Evolutionary conservation across 2,797 vertebrate genomes (phyloP).

Genomic region (Gymnocypris eckloni): DNA sequence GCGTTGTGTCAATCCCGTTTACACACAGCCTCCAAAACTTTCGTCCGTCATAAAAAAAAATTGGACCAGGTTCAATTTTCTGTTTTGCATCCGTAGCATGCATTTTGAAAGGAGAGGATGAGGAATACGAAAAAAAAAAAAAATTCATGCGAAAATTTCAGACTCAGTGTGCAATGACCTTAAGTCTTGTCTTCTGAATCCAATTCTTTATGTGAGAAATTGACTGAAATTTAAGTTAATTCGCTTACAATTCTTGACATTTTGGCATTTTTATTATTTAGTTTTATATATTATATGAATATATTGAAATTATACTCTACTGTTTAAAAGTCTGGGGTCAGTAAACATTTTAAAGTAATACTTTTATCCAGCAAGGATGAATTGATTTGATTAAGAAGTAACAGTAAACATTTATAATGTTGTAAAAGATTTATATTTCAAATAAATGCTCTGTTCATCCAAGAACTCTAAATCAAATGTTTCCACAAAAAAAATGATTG

Average conservation of each 20-base stretch:
- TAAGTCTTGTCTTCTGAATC: background rate
- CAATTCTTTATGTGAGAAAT: background rate
- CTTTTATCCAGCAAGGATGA: background rate
- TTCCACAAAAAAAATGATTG: no score
- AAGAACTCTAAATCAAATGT: no score
- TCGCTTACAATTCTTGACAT: background rate
- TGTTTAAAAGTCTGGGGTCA: background rate
- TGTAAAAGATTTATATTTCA: background rate
- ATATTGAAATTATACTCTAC: background rate
- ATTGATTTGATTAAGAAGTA: background rate
- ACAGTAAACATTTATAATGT: background rate
- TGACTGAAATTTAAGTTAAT: background rate
- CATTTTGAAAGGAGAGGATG: no score
- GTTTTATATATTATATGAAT: background rate
- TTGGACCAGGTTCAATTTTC: no score
- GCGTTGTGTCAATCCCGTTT: no score
- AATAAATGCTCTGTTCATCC: background rate
- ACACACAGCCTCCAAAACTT: no score
- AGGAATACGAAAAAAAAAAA: no score
- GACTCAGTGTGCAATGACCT: no score
- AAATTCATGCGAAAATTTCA: no score
- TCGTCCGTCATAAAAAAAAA: no score
- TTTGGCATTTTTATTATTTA: background rate
- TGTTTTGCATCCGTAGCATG: no score
- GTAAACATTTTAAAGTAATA: background rate